Percentiles rank a stretch among this genome's conserved stretches.
Evolutionary conservation across 2,797 vertebrate species (phyloP).

Genomic region (Myiothlypis chrysogaster): DNA sequence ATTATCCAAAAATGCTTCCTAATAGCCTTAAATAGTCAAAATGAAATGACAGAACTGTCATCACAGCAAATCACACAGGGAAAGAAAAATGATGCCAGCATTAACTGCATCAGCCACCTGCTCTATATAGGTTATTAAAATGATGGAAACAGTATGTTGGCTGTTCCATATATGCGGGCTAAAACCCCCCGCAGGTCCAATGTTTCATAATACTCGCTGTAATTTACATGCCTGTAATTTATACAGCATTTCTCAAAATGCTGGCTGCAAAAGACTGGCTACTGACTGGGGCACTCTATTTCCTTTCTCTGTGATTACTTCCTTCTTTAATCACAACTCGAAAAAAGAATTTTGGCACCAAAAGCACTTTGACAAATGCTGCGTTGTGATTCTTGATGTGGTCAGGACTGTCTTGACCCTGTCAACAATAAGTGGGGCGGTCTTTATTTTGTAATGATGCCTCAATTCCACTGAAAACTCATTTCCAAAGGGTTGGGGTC

Average conservation of each 20-base stretch:
- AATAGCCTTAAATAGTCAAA: conserved; percentile 39
- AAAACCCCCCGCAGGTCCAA: not conserved
- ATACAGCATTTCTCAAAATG: not conserved
- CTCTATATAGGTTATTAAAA: conserved; percentile 28
- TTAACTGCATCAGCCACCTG: conserved; percentile 45
- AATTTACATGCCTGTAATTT: conserved; percentile 37
- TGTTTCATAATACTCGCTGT: not conserved
- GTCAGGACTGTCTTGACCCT: not conserved
- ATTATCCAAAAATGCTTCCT: conserved; percentile 28
- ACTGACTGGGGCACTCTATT: not conserved
- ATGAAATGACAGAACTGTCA: conserved; percentile 22
- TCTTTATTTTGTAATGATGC: not conserved
- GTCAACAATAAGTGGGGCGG: not conserved
- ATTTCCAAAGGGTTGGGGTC: not conserved
- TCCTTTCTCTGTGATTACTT: not conserved
- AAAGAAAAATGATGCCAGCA: conserved; percentile 34
- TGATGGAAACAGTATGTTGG: conserved; percentile 46
- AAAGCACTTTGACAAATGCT: not conserved
- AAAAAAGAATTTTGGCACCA: not conserved
- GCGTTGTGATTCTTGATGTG: not conserved
- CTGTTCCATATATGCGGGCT: not conserved
- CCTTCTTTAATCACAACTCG: not conserved
- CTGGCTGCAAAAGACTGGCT: not conserved
- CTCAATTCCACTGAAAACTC: not conserved
- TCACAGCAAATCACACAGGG: conserved; percentile 6